phyloP scores from a whole-genome alignment of 1,140 invertebrate species.

The Pteromalus puparum region DNA sequence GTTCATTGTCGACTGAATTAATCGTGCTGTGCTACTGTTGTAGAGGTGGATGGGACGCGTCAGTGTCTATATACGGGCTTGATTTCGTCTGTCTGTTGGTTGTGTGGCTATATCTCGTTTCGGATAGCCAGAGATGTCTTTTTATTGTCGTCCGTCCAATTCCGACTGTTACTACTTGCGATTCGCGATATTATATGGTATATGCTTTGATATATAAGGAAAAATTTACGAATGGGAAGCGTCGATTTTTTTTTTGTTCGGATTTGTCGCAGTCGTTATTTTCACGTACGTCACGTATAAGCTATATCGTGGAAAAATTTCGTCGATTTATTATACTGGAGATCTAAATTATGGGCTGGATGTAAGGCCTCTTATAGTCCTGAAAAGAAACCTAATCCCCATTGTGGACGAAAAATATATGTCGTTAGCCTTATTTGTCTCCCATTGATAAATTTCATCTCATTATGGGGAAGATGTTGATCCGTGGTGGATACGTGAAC shows the following conservation, averaged over 20 bases:
- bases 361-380: not conserved
- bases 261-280: too few species aligned
- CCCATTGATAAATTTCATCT: not conserved
- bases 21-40: not conserved
- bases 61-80: not conserved
- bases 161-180: conserved; percentile 53
- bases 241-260: not conserved
- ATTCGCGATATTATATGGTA: too few species aligned
- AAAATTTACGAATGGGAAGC: too few species aligned
- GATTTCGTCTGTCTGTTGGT: not conserved
- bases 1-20: conserved; percentile 7
- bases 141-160: conserved; percentile 53
- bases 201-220: too few species aligned
- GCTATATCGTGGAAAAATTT: not conserved
- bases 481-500: not conserved
- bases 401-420: not conserved
- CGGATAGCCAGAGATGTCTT: not conserved
- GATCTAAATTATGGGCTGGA: not conserved
- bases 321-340: not conserved
- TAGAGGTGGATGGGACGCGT: not conserved
- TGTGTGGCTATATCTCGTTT: not conserved
- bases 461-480: not conserved
- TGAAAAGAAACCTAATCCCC: not conserved
- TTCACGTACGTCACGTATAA: not conserved
- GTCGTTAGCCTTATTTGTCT: not conserved